These are phyloP conservation scores for Cyclina sinensis DNA, from an alignment of 1,140 invertebrate species.

Conservation along the genomic window DNA sequence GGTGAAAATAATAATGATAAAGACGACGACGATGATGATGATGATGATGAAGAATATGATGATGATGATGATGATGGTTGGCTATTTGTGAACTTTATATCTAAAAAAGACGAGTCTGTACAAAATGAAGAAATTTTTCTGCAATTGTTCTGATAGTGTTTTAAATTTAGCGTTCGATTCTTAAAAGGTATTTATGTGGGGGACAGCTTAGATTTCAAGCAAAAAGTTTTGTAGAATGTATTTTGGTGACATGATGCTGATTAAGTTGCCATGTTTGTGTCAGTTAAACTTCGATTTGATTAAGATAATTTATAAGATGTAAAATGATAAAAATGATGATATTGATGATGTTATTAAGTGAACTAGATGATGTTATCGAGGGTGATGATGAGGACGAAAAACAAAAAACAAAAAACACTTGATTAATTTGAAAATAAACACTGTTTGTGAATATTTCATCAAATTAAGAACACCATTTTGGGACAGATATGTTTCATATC, in stretches of 20 bases:
- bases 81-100: too few species aligned
- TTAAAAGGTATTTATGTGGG: too few species aligned
- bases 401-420: neutral
- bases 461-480: constrained; percentile 1
- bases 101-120: too few species aligned
- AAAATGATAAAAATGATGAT: constrained; percentile 21
- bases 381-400: neutral
- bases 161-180: too few species aligned
- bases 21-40: neutral
- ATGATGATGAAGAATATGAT: constrained; percentile 15
- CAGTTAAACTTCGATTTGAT: too few species aligned
- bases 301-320: too few species aligned
- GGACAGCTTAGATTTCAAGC: too few species aligned
- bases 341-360: constrained; percentile 3
- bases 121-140: too few species aligned
- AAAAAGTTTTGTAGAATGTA: too few species aligned
- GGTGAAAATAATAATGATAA: neutral
- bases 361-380: neutral
- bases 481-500: neutral
- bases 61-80: constrained; percentile 37
- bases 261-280: too few species aligned
- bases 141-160: too few species aligned
- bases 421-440: neutral
- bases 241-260: too few species aligned
- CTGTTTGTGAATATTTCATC: neutral